Conservation (phyloP, 2,797 vertebrate species). For the Carduelis carduelis region DNA sequence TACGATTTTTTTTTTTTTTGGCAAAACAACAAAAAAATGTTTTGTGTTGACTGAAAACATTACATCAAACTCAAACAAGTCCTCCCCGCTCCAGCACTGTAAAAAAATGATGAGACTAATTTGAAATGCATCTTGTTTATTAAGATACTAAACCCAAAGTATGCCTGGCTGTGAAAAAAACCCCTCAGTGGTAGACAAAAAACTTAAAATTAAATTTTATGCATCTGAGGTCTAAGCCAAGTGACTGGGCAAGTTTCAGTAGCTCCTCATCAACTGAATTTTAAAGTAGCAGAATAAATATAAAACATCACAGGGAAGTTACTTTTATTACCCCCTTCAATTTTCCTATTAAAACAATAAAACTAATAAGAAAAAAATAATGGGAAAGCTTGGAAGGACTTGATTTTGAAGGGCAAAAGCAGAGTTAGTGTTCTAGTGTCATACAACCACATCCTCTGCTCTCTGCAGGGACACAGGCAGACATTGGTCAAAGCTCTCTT, state of each 20-base stretch:
- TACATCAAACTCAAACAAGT: neutral
- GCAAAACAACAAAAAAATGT: neutral
- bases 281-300: neutral
- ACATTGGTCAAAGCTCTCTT: neutral
- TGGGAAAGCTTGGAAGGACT: neutral
- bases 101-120: neutral
- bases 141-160: neutral
- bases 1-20: neutral
- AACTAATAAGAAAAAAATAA: neutral
- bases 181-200: neutral
- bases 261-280: neutral
- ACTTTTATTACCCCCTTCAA: neutral
- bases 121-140: slow-evolving; percentile 17
- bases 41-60: slow-evolving; percentile 12
- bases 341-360: neutral
- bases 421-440: neutral
- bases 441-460: neutral
- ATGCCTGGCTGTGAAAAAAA: neutral
- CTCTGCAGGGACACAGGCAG: neutral
- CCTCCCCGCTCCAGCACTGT: fast-evolving
- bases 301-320: neutral
- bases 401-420: neutral
- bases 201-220: neutral
- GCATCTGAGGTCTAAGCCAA: neutral
- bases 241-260: neutral